Conservation (phyloP, 2,797 vertebrate species). For the Diglossa cyanea region DNA sequence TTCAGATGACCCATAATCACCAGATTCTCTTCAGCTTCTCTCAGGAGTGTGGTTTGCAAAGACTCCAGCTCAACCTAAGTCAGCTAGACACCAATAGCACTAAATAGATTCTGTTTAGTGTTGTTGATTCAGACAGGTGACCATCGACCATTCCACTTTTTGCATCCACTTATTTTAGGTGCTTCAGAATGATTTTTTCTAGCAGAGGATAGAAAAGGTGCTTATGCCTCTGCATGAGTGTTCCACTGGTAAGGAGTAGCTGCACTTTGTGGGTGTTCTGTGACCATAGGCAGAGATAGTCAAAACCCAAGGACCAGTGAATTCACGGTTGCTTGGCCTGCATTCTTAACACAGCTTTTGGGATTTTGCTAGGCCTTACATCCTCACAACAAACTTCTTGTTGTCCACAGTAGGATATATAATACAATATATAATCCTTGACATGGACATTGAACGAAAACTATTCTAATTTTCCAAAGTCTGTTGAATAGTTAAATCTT, state of each 20-base stretch:
- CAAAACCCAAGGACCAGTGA: background rate
- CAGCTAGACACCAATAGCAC: background rate
- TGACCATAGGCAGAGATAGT: background rate
- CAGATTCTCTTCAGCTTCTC: background rate
- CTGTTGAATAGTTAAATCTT: background rate
- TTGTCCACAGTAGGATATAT: background rate
- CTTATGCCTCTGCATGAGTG: background rate
- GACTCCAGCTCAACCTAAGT: background rate
- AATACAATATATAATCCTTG: background rate
- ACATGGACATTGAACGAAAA: background rate
- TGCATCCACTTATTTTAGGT: background rate
- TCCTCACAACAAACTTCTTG: background rate
- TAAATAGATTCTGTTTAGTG: background rate
- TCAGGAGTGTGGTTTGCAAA: background rate
- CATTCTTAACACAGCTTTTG: background rate
- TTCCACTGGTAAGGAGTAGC: background rate
- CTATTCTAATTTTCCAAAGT: background rate
- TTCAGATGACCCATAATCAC: background rate
- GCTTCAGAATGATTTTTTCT: background rate
- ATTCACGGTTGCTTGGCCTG: background rate
- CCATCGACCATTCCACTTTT: background rate
- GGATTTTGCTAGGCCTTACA: background rate
- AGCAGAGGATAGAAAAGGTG: fast-evolving
- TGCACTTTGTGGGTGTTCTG: background rate
- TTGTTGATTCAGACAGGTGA: background rate